A percentile compares a stretch with the other conserved stretches of the same genome.
Conservation (phyloP, 2,113 vertebrate species). For the Sebastes schlegelii region DNA sequence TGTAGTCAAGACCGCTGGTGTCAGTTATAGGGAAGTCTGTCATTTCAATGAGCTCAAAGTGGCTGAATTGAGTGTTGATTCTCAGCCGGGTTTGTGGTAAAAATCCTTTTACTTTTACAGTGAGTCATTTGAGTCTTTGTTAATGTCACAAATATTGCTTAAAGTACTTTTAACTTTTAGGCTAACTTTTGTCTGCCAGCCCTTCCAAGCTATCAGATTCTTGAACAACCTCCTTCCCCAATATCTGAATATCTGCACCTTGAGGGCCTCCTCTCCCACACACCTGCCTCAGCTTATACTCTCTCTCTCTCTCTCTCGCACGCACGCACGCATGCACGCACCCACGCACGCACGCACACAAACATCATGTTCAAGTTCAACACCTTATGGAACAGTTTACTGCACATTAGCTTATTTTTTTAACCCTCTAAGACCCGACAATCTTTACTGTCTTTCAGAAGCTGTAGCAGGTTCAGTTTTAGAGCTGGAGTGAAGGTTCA, state of each 20-base stretch:
- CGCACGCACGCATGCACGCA: not conserved
- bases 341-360: constrained; percentile 12
- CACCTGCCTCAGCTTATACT: not conserved
- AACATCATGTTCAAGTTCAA: not conserved
- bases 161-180: not conserved
- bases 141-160: not conserved
- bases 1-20: not conserved
- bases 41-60: not conserved
- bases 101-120: not conserved
- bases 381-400: not conserved
- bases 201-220: not conserved
- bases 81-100: not conserved
- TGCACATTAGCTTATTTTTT: not conserved
- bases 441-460: too few relatives aligned
- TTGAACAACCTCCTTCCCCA: constrained; percentile 29
- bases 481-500: too few relatives aligned
- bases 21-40: not conserved
- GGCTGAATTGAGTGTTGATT: not conserved
- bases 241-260: constrained; percentile 17
- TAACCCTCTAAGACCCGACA: too few relatives aligned
- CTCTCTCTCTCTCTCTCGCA: not conserved
- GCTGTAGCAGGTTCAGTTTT: too few relatives aligned
- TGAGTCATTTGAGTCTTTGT: not conserved
- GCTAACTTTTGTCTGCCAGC: not conserved
- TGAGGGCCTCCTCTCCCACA: constrained; percentile 28